Conservation (phyloP, 2,888 invertebrate species). For the Odontocerum albicorne region DNA sequence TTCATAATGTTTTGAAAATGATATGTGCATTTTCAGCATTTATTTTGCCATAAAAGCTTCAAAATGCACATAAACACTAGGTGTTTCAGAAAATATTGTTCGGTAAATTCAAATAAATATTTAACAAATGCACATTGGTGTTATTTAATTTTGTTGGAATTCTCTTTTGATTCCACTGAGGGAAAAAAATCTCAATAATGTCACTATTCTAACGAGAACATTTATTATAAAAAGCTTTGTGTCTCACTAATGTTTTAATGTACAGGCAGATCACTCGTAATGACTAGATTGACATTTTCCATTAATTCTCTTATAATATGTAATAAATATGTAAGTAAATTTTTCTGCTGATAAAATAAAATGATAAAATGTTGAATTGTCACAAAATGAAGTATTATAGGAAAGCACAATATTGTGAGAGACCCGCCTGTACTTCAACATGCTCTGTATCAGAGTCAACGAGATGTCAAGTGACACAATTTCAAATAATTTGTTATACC, state of each 20-base stretch:
- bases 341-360: too few relatives aligned
- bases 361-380: too few relatives aligned
- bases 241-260: background rate
- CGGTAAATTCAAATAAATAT: background rate
- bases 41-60: constrained; percentile 32
- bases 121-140: constrained; percentile 7
- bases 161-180: background rate
- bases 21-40: constrained; percentile 32
- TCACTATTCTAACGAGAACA: background rate
- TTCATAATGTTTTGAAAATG: background rate
- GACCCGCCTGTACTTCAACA: constrained; percentile 2
- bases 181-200: too few relatives aligned
- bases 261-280: background rate
- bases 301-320: too few relatives aligned
- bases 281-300: background rate
- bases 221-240: background rate
- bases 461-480: constrained; percentile 13
- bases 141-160: background rate
- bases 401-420: background rate
- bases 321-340: too few relatives aligned
- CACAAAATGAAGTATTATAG: too few relatives aligned
- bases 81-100: constrained; percentile 3
- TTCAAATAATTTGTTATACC: background rate
- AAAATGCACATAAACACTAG: constrained; percentile 18
- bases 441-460: constrained; percentile 33